phyloP scores from a whole-genome alignment of 2,113 vertebrate species.

The Tautogolabrus adspersus region DNA sequence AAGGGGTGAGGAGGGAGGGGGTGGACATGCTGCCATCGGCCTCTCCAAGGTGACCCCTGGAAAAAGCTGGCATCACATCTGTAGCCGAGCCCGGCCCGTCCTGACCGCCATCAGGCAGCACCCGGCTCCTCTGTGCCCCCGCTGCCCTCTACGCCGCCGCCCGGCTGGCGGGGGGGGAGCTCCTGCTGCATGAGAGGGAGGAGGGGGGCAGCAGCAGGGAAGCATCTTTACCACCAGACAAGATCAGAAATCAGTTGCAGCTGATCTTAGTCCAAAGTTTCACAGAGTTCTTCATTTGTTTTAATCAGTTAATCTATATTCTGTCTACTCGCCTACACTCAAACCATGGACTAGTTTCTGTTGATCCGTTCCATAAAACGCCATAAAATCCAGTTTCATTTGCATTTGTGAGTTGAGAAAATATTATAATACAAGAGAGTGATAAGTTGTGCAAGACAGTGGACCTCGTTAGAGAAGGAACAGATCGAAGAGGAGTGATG shows the following conservation, averaged over 20 bases:
- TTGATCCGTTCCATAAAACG: too few species aligned
- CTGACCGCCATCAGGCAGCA: constrained; percentile 68
- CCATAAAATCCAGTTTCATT: too few species aligned
- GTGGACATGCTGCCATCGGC: constrained; percentile 50
- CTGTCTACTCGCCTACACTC: too few species aligned
- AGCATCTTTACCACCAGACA: not conserved
- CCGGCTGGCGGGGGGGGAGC: constrained; percentile 30
- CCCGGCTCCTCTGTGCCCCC: constrained; percentile 39
- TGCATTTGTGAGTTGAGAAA: too few species aligned
- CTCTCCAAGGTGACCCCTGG: constrained; percentile 73
- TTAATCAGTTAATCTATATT: too few species aligned
- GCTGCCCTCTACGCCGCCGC: constrained; percentile 44
- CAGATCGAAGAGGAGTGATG: too few species aligned
- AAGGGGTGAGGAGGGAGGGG: not conserved
- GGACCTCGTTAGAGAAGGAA: too few species aligned
- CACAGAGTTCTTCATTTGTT: too few species aligned
- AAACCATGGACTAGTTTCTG: too few species aligned
- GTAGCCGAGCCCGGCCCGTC: constrained; percentile 48
- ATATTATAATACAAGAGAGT: too few species aligned
- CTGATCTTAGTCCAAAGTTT: too few species aligned
- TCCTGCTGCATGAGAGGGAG: constrained; percentile 22
- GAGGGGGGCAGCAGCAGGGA: not conserved
- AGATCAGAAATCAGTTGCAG: not conserved
- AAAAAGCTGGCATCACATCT: constrained; percentile 76
- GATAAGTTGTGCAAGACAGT: too few species aligned